These are phyloP conservation scores for Bellardia bayeri DNA, from an alignment of 2,888 invertebrate genomes.

Conservation along the genomic window DNA sequence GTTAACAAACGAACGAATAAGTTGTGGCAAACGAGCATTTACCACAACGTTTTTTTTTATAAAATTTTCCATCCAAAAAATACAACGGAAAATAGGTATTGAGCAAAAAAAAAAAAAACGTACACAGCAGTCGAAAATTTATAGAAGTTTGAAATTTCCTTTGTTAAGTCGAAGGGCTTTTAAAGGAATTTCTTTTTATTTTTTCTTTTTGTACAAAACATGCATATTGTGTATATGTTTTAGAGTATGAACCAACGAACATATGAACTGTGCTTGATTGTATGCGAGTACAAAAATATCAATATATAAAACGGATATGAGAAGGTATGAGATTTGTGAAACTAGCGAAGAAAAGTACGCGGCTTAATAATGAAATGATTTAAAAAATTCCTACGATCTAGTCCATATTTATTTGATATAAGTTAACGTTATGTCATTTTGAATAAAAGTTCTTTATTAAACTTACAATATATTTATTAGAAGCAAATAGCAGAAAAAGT, in stretches of 20 bases:
- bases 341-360: neutral
- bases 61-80: conserved; percentile 36
- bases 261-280: conserved; percentile 21
- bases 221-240: conserved; percentile 30
- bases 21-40: conserved; percentile 68
- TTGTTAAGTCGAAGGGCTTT: conserved; percentile 64
- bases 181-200: conserved; percentile 50
- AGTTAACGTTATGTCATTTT: too few species aligned
- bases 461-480: too few species aligned
- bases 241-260: conserved; percentile 4
- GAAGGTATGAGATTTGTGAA: neutral
- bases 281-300: neutral
- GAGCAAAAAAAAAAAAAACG: conserved; percentile 12
- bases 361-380: too few species aligned
- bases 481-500: too few species aligned
- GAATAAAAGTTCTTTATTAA: too few species aligned
- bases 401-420: too few species aligned
- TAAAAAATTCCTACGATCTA: too few species aligned
- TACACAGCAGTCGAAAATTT: conserved; percentile 41
- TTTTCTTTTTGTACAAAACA: conserved; percentile 15
- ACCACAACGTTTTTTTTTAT: conserved; percentile 53
- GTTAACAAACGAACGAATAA: conserved; percentile 64
- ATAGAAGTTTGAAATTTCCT: conserved; percentile 59
- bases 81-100: conserved; percentile 16
- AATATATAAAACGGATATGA: neutral